A percentile compares a stretch with the other conserved stretches of the same genome.
Evolutionary conservation across 2,797 vertebrate species (phyloP).

Genomic region (Mormyrops boulengeri): DNA sequence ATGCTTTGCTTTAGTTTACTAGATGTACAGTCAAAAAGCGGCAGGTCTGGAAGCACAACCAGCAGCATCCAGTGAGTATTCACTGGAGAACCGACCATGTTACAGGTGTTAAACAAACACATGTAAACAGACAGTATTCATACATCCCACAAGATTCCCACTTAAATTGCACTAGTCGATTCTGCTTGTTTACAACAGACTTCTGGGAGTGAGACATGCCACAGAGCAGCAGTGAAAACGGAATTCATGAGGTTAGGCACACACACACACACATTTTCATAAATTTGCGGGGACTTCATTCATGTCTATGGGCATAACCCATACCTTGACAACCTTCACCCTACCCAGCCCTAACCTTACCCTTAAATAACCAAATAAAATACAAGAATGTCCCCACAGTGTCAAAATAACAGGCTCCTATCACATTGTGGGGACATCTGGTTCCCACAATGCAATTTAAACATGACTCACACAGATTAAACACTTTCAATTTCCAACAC

Average conservation of each 20-base stretch:
- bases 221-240: not conserved
- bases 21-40: not conserved
- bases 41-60: not conserved
- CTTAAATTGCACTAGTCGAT: constrained; percentile 6
- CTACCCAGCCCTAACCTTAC: not conserved
- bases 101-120: not conserved
- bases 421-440: not conserved
- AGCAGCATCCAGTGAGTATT: not conserved
- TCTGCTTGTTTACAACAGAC: not conserved
- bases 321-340: not conserved
- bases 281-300: not conserved
- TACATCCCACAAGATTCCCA: not conserved
- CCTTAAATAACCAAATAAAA: not conserved
- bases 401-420: not conserved
- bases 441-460: not conserved
- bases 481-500: not conserved
- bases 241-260: not conserved
- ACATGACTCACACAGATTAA: not conserved
- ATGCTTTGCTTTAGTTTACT: not conserved
- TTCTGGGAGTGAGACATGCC: not conserved
- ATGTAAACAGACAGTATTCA: not conserved
- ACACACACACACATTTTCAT: not conserved
- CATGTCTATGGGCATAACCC: not conserved
- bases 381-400: not conserved
- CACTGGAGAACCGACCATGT: not conserved